Evolutionary conservation across 2,888 invertebrate species (phyloP), one percentile per base, ranked within the genome.

Genomic region (Torymus tubicola): DNA sequence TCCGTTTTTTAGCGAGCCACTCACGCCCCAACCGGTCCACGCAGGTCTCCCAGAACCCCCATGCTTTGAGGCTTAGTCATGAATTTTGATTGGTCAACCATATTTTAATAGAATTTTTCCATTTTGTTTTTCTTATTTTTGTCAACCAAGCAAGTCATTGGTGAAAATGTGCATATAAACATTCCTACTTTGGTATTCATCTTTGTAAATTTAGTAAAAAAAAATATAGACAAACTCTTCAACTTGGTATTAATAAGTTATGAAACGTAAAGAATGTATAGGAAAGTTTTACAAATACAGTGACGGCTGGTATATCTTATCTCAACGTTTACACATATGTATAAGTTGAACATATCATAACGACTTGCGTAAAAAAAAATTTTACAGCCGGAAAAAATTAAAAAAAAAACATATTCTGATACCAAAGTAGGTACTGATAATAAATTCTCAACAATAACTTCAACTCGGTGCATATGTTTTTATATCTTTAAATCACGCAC

Each of bases 1-100:
- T 90, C 89, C 88, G 90, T 90, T 90, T 91, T 86, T 91, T 91
- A 91, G 91, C 90, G 90, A 90, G 90, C 90, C 88, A 90, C 89
- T 89, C 89, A 90, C 89, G 89, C 89, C 89, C 90, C 88, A 89
- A 88, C 88, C 79, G 90, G 90, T 90, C 90, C 91, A 90, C 90
- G 88, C 88, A 87, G 87, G 87, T 90, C 89, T 90, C 89, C 90
- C 90, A 82, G 86, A 89, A 89, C 89, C 89, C 90, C 89, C 90
- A 89, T 89, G 87, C 89, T 88, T 82, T 85, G 85, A 88, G 88
- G 88, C 87, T 87, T 85, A 87, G 87, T 89, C 87, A 88, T 88
- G 88, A 90, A 87, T 87, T 85, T 78, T 68, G 65, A 81, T 77
- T 77, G 64, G 63, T 68, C 61, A 61, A 76, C 61, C 72, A 67